A percentile compares a stretch with the other conserved stretches of the same genome.
phyloP scores from a whole-genome alignment of 2,888 invertebrate genomes.

The Itoplectis maculator region DNA sequence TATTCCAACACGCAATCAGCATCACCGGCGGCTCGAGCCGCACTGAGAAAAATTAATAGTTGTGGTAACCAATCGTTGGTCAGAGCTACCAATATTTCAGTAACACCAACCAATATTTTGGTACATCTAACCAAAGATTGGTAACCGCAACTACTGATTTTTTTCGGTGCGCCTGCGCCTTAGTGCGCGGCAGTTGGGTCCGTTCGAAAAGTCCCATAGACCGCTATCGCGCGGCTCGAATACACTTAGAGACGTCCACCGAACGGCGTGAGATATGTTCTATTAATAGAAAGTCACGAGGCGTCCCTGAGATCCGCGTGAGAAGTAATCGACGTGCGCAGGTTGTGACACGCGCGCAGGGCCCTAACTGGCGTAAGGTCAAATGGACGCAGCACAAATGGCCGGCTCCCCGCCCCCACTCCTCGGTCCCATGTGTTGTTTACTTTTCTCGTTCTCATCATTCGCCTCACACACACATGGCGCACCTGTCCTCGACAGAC shows the following conservation, averaged over 20 bases:
- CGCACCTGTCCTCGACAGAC: constrained; percentile 31
- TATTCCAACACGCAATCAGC: neutral
- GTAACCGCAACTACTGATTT: too few relatives aligned
- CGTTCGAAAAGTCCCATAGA: neutral
- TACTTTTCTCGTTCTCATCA: constrained; percentile 43
- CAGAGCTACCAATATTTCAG: too few relatives aligned
- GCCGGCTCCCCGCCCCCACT: constrained; percentile 4
- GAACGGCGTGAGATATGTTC: constrained; percentile 21
- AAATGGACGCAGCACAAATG: constrained; percentile 68
- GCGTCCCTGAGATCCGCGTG: constrained; percentile 29
- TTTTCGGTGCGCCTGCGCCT: too few relatives aligned
- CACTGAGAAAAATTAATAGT: too few relatives aligned
- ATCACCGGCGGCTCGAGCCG: neutral
- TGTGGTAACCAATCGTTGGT: too few relatives aligned
- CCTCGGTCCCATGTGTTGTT: constrained; percentile 16
- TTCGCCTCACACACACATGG: neutral
- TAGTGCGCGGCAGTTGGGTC: neutral
- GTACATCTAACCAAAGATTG: too few relatives aligned
- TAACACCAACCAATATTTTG: too few relatives aligned
- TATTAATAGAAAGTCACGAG: constrained; percentile 51
- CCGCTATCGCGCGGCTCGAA: neutral
- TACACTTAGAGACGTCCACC: neutral
- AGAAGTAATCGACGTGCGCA: neutral
- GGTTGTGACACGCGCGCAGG: neutral
- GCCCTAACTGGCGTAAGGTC: constrained; percentile 61